Evolutionary conservation across 2,113 vertebrate genomes (phyloP), one percentile per base, ranked within the genome.

Genomic region (Malurus melanocephalus): DNA sequence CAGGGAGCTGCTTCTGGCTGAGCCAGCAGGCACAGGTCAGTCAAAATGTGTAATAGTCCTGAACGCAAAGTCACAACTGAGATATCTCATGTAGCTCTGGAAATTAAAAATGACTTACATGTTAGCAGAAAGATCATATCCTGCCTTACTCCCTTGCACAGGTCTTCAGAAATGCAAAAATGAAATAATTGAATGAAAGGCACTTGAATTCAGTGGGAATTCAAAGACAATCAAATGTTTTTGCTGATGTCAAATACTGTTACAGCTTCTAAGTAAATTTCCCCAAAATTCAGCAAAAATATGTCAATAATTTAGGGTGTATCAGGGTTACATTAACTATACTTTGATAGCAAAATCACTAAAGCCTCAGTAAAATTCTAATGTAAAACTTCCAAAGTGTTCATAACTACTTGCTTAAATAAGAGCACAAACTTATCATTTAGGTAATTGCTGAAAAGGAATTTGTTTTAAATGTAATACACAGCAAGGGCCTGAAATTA

Each of bases 111-210:
- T 33, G 19, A 56, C 30, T 60, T 60, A 5, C 5, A 1, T 23
- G 28, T n/a, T 72, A 81, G 51, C 14, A 55, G 43, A 33, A 74
- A 28, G 6, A 28, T 81, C 8, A 2, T 73, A 57, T 55, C 16
- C 24, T 48, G 32, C 10, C 2, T 84, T 51, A 13, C 19, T 79
- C 28, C 15, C 60, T 90, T 65, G 19, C 8, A 11, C 6, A 61
- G 69, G 12, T 20, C 51, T 69, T 43, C 19, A 52, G 74, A 81
- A 90, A 66, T 69, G 46, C 19, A 52, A 71, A 81, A 90, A 66
- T 1, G 0, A 48, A 80, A 6, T 45, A 9, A 42, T 24, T 20
- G 9, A 75, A 30, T 0, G 0, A 72, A 81, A 68, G 26, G 13
- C 17, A 38, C 11, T 35, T 87, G 10, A 73, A 65, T 76, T 68